phyloP scores from a whole-genome alignment of 2,888 invertebrate species.

The Uropetala carovei region DNA sequence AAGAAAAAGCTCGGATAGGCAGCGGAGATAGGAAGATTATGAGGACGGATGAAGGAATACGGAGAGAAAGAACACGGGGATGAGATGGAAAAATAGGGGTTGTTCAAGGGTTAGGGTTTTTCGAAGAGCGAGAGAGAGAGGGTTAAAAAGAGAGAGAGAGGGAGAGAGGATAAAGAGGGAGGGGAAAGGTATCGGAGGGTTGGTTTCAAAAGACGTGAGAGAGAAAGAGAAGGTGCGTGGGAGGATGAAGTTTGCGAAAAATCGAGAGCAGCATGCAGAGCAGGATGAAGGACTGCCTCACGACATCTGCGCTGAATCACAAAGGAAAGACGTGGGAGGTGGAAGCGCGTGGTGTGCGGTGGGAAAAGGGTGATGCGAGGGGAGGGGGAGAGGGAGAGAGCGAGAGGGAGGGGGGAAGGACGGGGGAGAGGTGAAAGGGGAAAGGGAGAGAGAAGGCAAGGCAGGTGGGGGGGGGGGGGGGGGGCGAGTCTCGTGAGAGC shows the following conservation, averaged over 20 bases:
- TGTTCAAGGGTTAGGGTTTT: background rate
- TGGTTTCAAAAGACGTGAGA: background rate
- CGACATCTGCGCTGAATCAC: conserved; percentile 23
- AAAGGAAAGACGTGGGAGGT: background rate
- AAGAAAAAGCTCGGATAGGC: background rate
- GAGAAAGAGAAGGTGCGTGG: background rate
- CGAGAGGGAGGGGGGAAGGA: background rate
- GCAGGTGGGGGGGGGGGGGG: too few species aligned
- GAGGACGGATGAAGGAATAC: background rate
- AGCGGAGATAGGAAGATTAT: conserved; percentile 5
- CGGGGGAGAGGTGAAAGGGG: background rate
- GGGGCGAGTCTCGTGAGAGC: too few species aligned
- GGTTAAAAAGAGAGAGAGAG: background rate
- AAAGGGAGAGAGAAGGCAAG: background rate
- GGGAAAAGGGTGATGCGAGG: background rate
- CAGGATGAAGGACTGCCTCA: background rate
- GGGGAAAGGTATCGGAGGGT: background rate
- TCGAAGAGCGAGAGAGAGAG: conserved; percentile 3
- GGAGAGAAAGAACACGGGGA: background rate
- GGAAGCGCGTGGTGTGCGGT: background rate
- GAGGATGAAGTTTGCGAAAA: conserved; percentile 39
- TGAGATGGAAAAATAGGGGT: background rate
- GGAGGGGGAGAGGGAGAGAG: background rate
- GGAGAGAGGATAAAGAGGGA: too few species aligned
- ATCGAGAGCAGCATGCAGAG: conserved; percentile 25